Evolutionary conservation across 2,113 vertebrate genomes (phyloP).

Genomic region (Columba janthina): DNA sequence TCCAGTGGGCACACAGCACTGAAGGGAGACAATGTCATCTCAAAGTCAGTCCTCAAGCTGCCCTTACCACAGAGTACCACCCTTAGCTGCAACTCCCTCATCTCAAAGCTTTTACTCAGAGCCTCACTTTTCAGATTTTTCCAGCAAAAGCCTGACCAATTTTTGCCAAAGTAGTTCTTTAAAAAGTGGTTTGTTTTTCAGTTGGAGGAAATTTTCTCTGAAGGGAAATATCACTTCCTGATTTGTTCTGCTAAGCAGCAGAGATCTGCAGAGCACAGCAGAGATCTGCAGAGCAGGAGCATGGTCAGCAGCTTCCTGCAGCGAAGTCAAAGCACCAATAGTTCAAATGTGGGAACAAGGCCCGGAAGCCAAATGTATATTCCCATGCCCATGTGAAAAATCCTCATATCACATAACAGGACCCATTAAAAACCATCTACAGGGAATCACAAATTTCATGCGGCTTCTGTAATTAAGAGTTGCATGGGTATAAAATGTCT

Average conservation of each 20-base stretch:
- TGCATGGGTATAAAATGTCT: constrained; percentile 4
- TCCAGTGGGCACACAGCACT: background rate
- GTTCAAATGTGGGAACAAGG: background rate
- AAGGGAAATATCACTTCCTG: background rate
- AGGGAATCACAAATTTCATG: background rate
- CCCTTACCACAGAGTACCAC: background rate
- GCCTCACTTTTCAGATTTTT: background rate
- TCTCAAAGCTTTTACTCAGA: background rate
- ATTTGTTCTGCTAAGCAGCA: background rate
- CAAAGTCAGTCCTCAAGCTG: background rate
- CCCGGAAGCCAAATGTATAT: background rate
- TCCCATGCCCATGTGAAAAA: background rate
- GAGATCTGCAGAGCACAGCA: background rate
- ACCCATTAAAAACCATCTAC: background rate
- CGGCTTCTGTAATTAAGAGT: background rate
- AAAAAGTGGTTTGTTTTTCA: background rate
- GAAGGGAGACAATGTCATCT: background rate
- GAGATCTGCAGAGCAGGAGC: background rate
- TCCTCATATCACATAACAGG: background rate
- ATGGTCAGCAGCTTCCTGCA: background rate
- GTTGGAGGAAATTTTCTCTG: background rate
- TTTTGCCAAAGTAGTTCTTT: background rate
- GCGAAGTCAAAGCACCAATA: background rate
- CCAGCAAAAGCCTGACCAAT: background rate
- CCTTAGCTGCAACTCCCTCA: background rate